Conservation (phyloP, 2,797 vertebrate species). For the Smutsia temminckii region DNA sequence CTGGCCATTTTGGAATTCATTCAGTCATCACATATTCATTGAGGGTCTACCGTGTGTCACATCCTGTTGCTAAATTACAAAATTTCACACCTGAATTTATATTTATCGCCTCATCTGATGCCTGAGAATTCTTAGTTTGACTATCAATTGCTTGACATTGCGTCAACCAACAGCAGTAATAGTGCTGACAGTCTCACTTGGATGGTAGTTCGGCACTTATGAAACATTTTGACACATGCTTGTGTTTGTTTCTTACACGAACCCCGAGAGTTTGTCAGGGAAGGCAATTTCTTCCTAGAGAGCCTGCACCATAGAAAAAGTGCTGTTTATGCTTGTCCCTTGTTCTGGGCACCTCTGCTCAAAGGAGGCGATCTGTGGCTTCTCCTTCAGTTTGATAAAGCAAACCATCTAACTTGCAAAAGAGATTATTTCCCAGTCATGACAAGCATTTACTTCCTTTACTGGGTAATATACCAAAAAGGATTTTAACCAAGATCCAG, state of each 20-base stretch:
- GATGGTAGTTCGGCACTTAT: neutral
- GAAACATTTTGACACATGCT: neutral
- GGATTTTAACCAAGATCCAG: neutral
- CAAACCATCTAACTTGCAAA: neutral
- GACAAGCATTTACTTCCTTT: neutral
- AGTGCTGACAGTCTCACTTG: too few relatives aligned
- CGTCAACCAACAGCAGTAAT: neutral
- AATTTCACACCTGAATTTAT: neutral
- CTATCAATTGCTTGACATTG: neutral
- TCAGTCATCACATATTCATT: neutral
- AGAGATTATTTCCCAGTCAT: neutral
- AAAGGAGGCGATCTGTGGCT: neutral
- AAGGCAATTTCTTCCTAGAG: neutral
- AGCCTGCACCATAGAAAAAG: neutral
- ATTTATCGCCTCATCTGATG: neutral
- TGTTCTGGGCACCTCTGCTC: neutral
- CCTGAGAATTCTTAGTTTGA: neutral
- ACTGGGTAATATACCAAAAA: neutral
- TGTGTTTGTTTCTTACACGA: neutral
- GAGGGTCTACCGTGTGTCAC: neutral
- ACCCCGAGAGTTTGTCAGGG: neutral
- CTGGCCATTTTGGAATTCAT: neutral
- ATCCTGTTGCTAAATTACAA: neutral
- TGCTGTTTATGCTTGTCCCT: neutral
- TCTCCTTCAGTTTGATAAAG: neutral